Conservation (phyloP, 2,113 vertebrate species). For the Mesembrinibis cayennensis region DNA sequence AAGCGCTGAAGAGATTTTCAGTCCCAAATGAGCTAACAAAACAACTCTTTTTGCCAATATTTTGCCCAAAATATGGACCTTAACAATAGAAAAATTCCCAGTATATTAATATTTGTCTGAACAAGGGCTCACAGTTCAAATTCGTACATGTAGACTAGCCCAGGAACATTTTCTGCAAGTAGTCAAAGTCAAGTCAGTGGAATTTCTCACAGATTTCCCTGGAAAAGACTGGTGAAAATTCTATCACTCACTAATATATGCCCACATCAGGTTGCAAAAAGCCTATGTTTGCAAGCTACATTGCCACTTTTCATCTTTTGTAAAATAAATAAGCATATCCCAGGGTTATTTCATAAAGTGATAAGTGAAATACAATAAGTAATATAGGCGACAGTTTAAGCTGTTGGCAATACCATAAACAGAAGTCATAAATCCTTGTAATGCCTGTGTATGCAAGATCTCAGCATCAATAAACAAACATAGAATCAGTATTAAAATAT, state of each 20-base stretch:
- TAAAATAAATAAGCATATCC: neutral
- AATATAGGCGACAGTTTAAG: neutral
- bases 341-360: neutral
- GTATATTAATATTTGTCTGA: neutral
- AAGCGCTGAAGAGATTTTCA: neutral
- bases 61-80: neutral
- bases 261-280: neutral
- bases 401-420: neutral
- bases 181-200: neutral
- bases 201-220: neutral
- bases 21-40: constrained; percentile 4
- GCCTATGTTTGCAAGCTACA: neutral
- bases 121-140: neutral
- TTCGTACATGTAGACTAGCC: neutral
- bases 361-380: neutral
- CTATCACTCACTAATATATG: neutral
- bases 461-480: neutral
- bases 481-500: neutral
- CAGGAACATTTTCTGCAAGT: neutral
- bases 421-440: neutral
- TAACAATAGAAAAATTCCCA: neutral
- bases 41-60: neutral
- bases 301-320: neutral
- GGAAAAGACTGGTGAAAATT: neutral
- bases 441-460: neutral